Evolutionary conservation across 1,140 invertebrate species (phyloP).

Genomic region (Pseudomyrmex cubaensis): DNA sequence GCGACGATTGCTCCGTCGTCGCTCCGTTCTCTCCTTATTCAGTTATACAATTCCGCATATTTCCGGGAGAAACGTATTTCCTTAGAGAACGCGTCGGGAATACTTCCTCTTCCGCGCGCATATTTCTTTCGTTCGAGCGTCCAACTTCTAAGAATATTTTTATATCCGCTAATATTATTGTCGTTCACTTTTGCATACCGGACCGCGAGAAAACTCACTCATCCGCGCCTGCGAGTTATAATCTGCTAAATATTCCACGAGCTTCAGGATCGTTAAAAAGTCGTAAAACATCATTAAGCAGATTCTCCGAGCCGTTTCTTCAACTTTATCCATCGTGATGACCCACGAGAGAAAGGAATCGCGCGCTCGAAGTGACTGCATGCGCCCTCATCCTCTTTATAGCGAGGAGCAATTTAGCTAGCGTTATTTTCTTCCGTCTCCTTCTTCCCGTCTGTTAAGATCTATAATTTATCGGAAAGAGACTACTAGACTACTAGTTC

Average conservation of each 20-base stretch:
- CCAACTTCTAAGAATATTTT: slow-evolving; percentile 34
- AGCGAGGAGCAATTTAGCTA: slow-evolving; percentile 19
- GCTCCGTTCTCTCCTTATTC: slow-evolving; percentile 34
- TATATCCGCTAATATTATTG: slow-evolving; percentile 59
- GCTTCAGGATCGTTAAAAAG: slow-evolving; percentile 55
- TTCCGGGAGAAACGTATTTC: slow-evolving; percentile 19
- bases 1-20: slow-evolving; percentile 16
- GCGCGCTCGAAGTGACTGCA: slow-evolving; percentile 10
- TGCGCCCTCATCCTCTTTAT: slow-evolving; percentile 28
- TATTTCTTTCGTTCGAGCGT: slow-evolving; percentile 8
- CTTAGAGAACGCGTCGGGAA: slow-evolving; percentile 18
- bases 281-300: slow-evolving; percentile 46
- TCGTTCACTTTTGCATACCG: slow-evolving; percentile 46
- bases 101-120: slow-evolving; percentile 20
- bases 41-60: slow-evolving; percentile 53
- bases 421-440: too few species aligned
- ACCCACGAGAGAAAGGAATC: slow-evolving; percentile 40
- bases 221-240: slow-evolving; percentile 12
- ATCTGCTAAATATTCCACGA: slow-evolving; percentile 28
- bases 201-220: background rate
- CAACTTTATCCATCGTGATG: slow-evolving; percentile 41
- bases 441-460: background rate
- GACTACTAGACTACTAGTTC: too few species aligned
- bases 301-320: slow-evolving; percentile 6
- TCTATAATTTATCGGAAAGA: background rate